These are phyloP conservation scores for Triplophysa dalaica DNA, from an alignment of 2,113 vertebrate genomes.

Conservation along the genomic window DNA sequence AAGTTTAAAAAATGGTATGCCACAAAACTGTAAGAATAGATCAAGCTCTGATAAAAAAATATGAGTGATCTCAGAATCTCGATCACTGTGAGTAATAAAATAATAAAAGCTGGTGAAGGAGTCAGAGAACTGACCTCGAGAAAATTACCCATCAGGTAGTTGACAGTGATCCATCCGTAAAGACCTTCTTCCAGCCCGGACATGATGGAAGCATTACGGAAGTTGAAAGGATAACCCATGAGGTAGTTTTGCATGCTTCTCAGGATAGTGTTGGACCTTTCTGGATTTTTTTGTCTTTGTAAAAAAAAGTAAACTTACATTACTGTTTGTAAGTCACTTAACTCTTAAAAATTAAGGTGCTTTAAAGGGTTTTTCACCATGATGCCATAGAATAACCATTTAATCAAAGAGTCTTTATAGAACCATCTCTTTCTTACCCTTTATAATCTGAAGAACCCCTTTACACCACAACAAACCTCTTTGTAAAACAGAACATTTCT, in stretches of 20 bases:
- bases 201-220: conserved; percentile 89
- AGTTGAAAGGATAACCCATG: conserved; percentile 81
- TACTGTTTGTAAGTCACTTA: neutral
- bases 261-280: conserved; percentile 78
- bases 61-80: no score
- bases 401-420: no score
- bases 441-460: no score
- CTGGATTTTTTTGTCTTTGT: conserved; percentile 77
- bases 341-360: no score
- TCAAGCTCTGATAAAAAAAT: no score
- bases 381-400: no score
- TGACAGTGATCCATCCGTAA: conserved; percentile 97
- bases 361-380: no score
- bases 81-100: no score
- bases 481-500: no score
- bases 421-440: no score
- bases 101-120: no score
- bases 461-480: no score
- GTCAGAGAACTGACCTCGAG: conserved; percentile 78
- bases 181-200: conserved; percentile 91
- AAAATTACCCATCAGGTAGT: conserved; percentile 95
- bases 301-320: neutral
- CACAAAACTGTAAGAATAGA: neutral
- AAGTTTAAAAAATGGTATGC: neutral
- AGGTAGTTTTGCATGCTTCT: conserved; percentile 80